A percentile compares a stretch with the other conserved stretches of the same genome.
Evolutionary conservation across 30 jellyfish, hydroid and myxozoan species (phyloP).

Genomic region (Cassiopea xamachana): DNA sequence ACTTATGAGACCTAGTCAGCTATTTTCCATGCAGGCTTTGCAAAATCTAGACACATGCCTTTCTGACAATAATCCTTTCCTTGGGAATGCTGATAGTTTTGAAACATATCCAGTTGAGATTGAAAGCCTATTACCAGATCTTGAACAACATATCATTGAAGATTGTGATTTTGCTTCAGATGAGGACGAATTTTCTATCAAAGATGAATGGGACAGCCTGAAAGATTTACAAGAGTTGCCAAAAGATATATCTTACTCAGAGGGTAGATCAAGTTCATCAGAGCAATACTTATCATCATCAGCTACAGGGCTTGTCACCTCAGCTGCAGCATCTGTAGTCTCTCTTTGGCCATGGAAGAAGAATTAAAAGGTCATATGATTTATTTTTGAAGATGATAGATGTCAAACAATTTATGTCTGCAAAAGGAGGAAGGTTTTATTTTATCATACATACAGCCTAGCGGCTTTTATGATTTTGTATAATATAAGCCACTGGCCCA

Average conservation of each 20-base stretch:
- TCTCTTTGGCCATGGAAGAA: slow-evolving; percentile 96
- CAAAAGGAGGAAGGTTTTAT: no score
- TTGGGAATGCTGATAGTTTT: slow-evolving; percentile 77
- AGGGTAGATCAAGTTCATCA: slow-evolving; percentile 28
- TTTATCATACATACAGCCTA: no score
- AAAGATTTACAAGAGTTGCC: slow-evolving; percentile 80
- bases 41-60: slow-evolving; percentile 73
- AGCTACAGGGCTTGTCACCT: slow-evolving; percentile 88
- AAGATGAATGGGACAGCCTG: slow-evolving; percentile 92
- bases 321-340: slow-evolving; percentile 99
- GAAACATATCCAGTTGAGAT: slow-evolving; percentile 58
- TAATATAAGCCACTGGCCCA: no score
- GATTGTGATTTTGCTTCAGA: slow-evolving; percentile 73
- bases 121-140: slow-evolving; percentile 82
- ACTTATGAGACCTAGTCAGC: slow-evolving; percentile 30
- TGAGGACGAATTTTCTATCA: slow-evolving; percentile 31
- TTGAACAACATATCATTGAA: slow-evolving; percentile 76
- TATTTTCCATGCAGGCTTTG: slow-evolving; percentile 60
- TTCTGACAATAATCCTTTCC: slow-evolving; percentile 53
- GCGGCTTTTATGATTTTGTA: no score
- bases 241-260: slow-evolving; percentile 34
- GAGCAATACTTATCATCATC: slow-evolving; percentile 80
- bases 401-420: no score
- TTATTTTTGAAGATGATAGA: background rate
- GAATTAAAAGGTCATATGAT: background rate